These are phyloP conservation scores for Pemphredon lugubris DNA, from an alignment of 2,888 invertebrate genomes.

Conservation along the genomic window DNA sequence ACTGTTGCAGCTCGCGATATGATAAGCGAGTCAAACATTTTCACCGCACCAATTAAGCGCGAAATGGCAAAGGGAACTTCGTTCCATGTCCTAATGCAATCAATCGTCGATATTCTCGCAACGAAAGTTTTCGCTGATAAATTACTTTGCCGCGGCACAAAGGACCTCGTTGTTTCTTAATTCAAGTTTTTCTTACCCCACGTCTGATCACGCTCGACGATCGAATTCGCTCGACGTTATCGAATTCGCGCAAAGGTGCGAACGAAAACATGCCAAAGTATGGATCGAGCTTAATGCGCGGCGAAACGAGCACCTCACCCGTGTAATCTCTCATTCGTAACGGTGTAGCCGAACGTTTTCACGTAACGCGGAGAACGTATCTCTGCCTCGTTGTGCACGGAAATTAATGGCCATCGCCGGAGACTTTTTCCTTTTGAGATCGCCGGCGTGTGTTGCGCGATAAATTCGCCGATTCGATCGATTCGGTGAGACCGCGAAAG, in stretches of 20 bases:
- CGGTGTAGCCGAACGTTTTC: slow-evolving; percentile 5
- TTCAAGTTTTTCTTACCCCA: neutral
- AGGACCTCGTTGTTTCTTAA: neutral
- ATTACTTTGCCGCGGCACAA: no score
- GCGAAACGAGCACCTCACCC: slow-evolving; percentile 4
- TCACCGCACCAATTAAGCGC: no score
- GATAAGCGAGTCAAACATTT: no score
- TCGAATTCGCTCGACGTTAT: neutral
- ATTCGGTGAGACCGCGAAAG: neutral
- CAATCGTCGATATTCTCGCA: no score
- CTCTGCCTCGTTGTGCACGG: slow-evolving; percentile 5
- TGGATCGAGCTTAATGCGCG: neutral
- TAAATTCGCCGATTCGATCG: slow-evolving; percentile 3
- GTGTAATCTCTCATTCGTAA: slow-evolving; percentile 20
- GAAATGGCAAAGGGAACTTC: no score
- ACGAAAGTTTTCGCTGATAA: no score
- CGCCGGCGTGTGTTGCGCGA: neutral
- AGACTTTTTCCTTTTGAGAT: neutral
- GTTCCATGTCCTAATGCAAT: no score
- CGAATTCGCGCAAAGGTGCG: neutral
- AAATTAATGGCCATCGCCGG: slow-evolving; percentile 10
- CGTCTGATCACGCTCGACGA: neutral
- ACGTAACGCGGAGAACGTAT: slow-evolving; percentile 2
- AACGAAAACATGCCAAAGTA: slow-evolving; percentile 2
- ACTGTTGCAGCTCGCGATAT: no score